Percentiles rank a stretch among this genome's conserved stretches.
These are phyloP conservation scores for Pseudococcus longispinus DNA, from an alignment of 2,888 invertebrate species.

Conservation along the genomic window DNA sequence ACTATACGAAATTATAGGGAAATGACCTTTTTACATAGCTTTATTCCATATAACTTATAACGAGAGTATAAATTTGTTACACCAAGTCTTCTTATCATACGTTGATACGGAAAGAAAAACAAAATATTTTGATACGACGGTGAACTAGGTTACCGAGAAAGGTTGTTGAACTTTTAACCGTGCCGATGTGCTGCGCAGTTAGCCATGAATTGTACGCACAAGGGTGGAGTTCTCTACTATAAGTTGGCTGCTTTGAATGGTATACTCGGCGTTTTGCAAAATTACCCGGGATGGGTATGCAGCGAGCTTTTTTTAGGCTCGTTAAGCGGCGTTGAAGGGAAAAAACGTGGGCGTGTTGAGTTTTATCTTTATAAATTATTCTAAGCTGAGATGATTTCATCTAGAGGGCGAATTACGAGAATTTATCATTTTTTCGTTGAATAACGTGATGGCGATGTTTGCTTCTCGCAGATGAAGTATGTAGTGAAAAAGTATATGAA, in stretches of 20 bases:
- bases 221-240: constrained; percentile 21
- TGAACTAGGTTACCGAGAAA: constrained; percentile 51
- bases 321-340: background rate
- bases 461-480: background rate
- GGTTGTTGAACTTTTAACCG: constrained; percentile 55
- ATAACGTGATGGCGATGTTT: background rate
- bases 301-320: background rate
- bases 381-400: background rate
- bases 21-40: constrained; percentile 36
- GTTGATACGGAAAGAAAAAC: constrained; percentile 43
- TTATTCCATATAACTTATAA: background rate
- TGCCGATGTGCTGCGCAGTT: background rate
- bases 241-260: background rate
- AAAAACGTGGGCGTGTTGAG: background rate
- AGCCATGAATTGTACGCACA: constrained; percentile 32
- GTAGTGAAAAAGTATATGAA: background rate
- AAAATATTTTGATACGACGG: constrained; percentile 35
- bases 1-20: constrained; percentile 25
- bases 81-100: constrained; percentile 26
- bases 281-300: background rate
- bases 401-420: background rate
- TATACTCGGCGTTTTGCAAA: background rate
- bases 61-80: constrained; percentile 25
- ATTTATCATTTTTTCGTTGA: background rate
- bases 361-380: background rate